A percentile compares a stretch with the other conserved stretches of the same genome.
Evolutionary conservation across 2,888 invertebrate species (phyloP).

Genomic region (Carabus problematicus): DNA sequence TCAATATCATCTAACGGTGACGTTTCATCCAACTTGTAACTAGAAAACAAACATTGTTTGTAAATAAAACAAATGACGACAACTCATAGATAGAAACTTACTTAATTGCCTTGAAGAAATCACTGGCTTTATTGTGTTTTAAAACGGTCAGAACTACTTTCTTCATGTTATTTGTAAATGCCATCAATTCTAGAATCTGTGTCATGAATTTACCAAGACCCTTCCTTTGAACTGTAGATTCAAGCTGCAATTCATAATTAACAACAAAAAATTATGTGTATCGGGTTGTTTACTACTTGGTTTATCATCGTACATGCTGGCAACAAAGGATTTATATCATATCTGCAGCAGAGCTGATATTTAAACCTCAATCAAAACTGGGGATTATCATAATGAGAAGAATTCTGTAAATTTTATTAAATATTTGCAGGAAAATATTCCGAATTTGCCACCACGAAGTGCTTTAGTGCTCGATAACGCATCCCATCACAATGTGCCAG

Average conservation of each 20-base stretch:
- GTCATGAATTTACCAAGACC: conserved; percentile 86
- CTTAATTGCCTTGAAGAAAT: conserved; percentile 82
- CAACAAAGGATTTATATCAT: too few relatives aligned
- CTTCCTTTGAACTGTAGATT: conserved; percentile 71
- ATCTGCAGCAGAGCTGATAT: too few relatives aligned
- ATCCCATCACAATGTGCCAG: too few relatives aligned
- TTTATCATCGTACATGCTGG: too few relatives aligned
- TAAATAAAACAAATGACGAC: conserved; percentile 17
- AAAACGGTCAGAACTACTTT: conserved; percentile 85
- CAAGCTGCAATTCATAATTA: conserved; percentile 90
- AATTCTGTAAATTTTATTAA: neutral
- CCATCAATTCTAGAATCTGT: conserved; percentile 78
- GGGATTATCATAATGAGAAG: too few relatives aligned
- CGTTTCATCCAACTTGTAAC: conserved; percentile 71
- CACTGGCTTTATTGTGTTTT: conserved; percentile 76
- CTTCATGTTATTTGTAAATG: conserved; percentile 75
- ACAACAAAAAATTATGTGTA: too few relatives aligned
- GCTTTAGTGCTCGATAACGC: too few relatives aligned
- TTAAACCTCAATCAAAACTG: too few relatives aligned
- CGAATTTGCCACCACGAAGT: neutral
- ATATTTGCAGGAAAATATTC: neutral
- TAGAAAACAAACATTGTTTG: conserved; percentile 56
- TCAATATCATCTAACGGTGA: conserved; percentile 68
- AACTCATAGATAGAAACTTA: conserved; percentile 56
- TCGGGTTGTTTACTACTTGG: too few relatives aligned